phyloP scores from a whole-genome alignment of 2,797 vertebrate species.

The Buceros bicornis region DNA sequence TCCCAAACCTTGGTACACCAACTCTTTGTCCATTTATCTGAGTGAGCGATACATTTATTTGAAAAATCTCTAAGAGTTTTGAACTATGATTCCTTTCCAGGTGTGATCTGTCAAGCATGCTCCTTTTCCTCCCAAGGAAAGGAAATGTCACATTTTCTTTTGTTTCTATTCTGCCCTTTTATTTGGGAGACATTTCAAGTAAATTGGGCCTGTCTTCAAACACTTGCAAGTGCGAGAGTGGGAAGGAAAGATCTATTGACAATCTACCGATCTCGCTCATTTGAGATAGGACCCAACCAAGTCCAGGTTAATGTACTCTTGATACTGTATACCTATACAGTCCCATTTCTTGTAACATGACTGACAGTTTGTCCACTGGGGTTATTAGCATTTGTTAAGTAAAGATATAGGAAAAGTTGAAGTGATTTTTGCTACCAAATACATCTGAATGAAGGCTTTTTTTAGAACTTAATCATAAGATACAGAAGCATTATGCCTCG shows the following conservation, averaged over 20 bases:
- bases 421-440: background rate
- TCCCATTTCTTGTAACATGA: background rate
- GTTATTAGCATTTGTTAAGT: background rate
- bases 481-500: background rate
- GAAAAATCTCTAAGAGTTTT: background rate
- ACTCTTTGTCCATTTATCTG: background rate
- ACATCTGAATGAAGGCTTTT: too few species aligned
- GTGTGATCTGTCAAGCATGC: background rate
- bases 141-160: background rate
- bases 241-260: background rate
- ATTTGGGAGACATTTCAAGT: background rate
- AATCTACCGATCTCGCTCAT: background rate
- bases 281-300: background rate
- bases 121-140: background rate
- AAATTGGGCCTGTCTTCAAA: background rate
- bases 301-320: background rate
- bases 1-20: background rate
- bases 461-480: background rate
- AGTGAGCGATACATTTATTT: background rate
- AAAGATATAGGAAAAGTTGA: background rate
- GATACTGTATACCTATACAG: background rate
- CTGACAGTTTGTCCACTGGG: background rate
- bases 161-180: background rate
- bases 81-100: background rate
- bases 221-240: background rate